Percentiles rank a stretch among this genome's conserved stretches.
These are phyloP conservation scores for Caenorhabditis plicata DNA, from an alignment of 2,888 invertebrate genomes.

Conservation along the genomic window DNA sequence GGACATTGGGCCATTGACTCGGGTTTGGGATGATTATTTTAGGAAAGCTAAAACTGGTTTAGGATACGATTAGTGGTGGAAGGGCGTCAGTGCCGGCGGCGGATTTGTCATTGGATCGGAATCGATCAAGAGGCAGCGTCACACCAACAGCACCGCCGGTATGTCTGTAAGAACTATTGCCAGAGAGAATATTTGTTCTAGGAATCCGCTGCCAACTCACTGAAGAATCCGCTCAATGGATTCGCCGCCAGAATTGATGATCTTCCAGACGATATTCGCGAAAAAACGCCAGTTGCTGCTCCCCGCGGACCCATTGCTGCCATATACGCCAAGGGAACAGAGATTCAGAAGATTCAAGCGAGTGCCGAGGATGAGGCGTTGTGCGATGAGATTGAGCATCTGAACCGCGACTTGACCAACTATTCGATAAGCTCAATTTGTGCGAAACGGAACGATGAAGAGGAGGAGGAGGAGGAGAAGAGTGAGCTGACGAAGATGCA, in stretches of 20 bases:
- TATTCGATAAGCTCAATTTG: slow-evolving; percentile 40
- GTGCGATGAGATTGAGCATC: slow-evolving; percentile 32
- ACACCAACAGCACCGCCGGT: slow-evolving; percentile 49
- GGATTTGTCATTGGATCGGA: slow-evolving; percentile 20
- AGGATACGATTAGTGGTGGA: slow-evolving; percentile 21
- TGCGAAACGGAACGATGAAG: slow-evolving; percentile 45
- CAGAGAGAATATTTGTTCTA: too few species aligned
- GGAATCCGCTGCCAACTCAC: slow-evolving; percentile 28
- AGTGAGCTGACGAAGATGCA: too few species aligned
- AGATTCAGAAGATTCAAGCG: slow-evolving; percentile 19
- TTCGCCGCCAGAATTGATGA: slow-evolving; percentile 7
- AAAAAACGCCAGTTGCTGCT: slow-evolving; percentile 15
- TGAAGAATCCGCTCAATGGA: slow-evolving; percentile 23
- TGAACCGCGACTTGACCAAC: slow-evolving; percentile 46
- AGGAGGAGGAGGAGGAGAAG: too few species aligned
- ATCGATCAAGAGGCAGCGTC: slow-evolving; percentile 17
- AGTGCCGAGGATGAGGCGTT: slow-evolving; percentile 14
- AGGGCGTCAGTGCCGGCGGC: slow-evolving; percentile 25
- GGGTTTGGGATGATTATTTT: background rate
- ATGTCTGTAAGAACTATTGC: too few species aligned
- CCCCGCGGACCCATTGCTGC: slow-evolving; percentile 31
- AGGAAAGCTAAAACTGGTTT: background rate
- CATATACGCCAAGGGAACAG: slow-evolving; percentile 32
- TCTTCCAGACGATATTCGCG: background rate
- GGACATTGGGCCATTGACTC: slow-evolving; percentile 26